These are phyloP conservation scores for Calypte anna DNA, from an alignment of 2,113 vertebrate genomes.

Conservation along the genomic window DNA sequence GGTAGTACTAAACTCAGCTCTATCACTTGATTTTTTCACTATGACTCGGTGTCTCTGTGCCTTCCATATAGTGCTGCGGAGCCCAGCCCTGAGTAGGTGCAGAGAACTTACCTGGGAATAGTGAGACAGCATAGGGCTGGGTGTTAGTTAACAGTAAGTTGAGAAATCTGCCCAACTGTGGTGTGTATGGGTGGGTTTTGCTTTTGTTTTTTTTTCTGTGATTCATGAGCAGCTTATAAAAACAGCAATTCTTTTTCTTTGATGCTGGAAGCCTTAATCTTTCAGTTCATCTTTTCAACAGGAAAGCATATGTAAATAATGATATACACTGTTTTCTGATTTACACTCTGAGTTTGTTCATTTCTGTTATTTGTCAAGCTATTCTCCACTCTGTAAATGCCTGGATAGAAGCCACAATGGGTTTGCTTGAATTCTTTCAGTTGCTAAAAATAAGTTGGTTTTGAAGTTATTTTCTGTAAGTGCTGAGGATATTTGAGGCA, in stretches of 20 bases:
- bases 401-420: conserved; percentile 6
- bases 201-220: conserved; percentile 41
- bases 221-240: conserved; percentile 40
- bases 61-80: neutral
- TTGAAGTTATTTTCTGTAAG: conserved; percentile 47
- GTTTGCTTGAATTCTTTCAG: conserved; percentile 38
- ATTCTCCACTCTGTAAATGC: neutral
- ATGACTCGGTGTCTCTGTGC: neutral
- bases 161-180: conserved; percentile 14
- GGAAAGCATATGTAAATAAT: conserved; percentile 12
- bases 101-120: neutral
- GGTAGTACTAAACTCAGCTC: neutral
- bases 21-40: neutral
- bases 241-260: neutral
- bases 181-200: neutral
- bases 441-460: conserved; percentile 57
- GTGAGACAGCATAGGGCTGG: neutral
- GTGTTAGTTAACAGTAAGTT: conserved; percentile 5
- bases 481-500: conserved; percentile 1
- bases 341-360: conserved; percentile 7
- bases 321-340: conserved; percentile 10
- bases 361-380: conserved; percentile 32
- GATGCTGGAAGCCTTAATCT: neutral
- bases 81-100: neutral
- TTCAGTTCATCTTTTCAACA: conserved; percentile 13